Percentiles rank a stretch among this genome's conserved stretches.
Evolutionary conservation across 2,888 invertebrate genomes (phyloP).

Genomic region (Caenorhabditis sp.): DNA sequence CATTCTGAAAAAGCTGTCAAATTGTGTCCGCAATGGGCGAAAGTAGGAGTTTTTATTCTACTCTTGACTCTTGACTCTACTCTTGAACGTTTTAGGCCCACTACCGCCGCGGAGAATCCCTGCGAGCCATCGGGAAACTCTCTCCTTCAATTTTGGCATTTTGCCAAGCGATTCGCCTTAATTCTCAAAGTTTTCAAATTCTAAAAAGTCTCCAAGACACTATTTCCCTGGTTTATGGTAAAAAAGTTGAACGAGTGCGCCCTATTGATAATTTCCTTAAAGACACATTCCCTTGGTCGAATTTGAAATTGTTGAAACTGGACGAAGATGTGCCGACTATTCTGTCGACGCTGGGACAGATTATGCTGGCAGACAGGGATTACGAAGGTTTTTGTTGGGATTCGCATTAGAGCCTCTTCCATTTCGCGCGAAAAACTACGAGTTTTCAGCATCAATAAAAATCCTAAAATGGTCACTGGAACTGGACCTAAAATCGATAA

Average conservation of each 20-base stretch:
- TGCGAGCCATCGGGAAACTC: not conserved
- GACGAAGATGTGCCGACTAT: constrained; percentile 56
- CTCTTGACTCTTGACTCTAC: too few relatives aligned
- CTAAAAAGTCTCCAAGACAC: constrained; percentile 31
- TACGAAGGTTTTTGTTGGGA: constrained; percentile 35
- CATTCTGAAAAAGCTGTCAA: constrained; percentile 63
- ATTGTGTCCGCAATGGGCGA: constrained; percentile 67
- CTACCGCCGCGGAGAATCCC: constrained; percentile 50
- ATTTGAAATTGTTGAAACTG: constrained; percentile 49
- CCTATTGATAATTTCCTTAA: not conserved
- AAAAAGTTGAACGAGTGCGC: not conserved
- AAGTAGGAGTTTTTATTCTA: constrained; percentile 24
- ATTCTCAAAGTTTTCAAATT: constrained; percentile 41
- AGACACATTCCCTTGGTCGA: constrained; percentile 56
- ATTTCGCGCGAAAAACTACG: too few relatives aligned
- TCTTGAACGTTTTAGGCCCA: constrained; percentile 50
- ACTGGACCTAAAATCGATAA: constrained; percentile 48
- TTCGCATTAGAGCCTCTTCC: too few relatives aligned
- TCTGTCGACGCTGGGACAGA: constrained; percentile 64
- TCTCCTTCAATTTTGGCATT: constrained; percentile 21
- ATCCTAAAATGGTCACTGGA: constrained; percentile 62
- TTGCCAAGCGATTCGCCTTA: constrained; percentile 41
- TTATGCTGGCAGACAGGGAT: constrained; percentile 25
- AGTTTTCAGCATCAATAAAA: constrained; percentile 34
- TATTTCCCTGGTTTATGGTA: not conserved